Evolutionary conservation across 2,888 invertebrate genomes (phyloP).

Genomic region (Papilio elwesi): DNA sequence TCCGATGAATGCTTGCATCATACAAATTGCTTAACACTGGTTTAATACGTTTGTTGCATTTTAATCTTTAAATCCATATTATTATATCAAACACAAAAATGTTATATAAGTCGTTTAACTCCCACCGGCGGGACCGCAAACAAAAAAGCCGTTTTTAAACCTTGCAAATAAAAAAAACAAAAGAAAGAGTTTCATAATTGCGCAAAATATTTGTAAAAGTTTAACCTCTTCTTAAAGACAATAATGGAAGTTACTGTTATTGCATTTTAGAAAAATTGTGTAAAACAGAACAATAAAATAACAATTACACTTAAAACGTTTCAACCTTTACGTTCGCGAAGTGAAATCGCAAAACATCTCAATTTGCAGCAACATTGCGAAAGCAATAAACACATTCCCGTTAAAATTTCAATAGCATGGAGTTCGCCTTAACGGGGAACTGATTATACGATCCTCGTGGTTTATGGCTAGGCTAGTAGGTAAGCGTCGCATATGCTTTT

Average conservation of each 20-base stretch:
- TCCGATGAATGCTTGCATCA: neutral
- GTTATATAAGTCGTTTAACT: neutral
- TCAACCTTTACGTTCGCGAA: conserved; percentile 9
- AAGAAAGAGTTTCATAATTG: neutral
- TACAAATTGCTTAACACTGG: neutral
- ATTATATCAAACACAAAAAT: no score
- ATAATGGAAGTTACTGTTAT: neutral
- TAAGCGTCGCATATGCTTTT: neutral
- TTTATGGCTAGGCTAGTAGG: conserved; percentile 20
- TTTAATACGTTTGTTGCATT: no score
- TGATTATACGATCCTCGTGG: conserved; percentile 23
- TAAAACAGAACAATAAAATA: conserved; percentile 13
- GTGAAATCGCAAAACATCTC: conserved; percentile 29
- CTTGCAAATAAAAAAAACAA: neutral
- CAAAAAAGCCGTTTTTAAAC: neutral
- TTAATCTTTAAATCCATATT: no score
- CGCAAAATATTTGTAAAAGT: conserved; percentile 10
- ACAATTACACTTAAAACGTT: conserved; percentile 11
- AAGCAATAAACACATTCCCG: conserved; percentile 38
- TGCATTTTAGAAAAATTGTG: neutral
- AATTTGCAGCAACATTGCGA: conserved; percentile 35
- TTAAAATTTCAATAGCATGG: conserved; percentile 40
- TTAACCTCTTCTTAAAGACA: conserved; percentile 1
- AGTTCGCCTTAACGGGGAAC: conserved; percentile 34
- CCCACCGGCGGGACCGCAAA: neutral